Base-by-base conservation (phyloP, 2,113 vertebrate species). In the Cyanoramphus novaezelandiae region DNA sequence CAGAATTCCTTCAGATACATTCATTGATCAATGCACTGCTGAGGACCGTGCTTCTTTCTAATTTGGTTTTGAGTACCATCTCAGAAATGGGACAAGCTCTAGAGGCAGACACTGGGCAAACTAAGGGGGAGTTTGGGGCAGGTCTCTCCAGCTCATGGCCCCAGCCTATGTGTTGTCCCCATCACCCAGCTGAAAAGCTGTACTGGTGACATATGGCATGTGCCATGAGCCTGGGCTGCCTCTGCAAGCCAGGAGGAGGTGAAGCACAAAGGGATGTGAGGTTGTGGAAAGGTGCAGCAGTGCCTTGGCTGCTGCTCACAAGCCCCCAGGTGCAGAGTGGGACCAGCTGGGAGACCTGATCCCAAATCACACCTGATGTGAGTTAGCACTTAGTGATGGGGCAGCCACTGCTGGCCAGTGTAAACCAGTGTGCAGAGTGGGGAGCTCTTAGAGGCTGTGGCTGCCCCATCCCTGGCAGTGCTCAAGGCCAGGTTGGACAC, bases 251-350 rank as follows among this genome's bases (percentile, higher is more conserved):
- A 46, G n/a, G 72, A 31, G 59, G 60, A 74, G 65, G 65, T 31
- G 64, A 12, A 11, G 35, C 7, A 3, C 43, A 2, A 60, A 17
- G 6, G 27, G 47, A 0, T 12, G 46, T 15, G 6, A 31, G 0
- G 43, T 7, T 13, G 29, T 14, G 13, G 57, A 41, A 17, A 39
- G 9, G 2, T n/a, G 17, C 35, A 10, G 74, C 9, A 17, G 9
- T 5, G 9, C 50, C 10, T 10, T 3, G 12, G 46, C 57, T 63
- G 62, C 68, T 65, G 9, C 76, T 50, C 21, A 2, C 16, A 12
- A 46, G n/a, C 33, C 17, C n/a, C 7, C 4, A 0, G 0, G 23
- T 7, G 49, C 20, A 2, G 35, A 18, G 76, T 4, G 65, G 31
- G 43, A 31, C 7, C 11, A 21, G 60, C 59, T 37, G 75, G 37